These are phyloP conservation scores for Butorides virescens DNA, from an alignment of 2,113 vertebrate species.

Conservation along the genomic window DNA sequence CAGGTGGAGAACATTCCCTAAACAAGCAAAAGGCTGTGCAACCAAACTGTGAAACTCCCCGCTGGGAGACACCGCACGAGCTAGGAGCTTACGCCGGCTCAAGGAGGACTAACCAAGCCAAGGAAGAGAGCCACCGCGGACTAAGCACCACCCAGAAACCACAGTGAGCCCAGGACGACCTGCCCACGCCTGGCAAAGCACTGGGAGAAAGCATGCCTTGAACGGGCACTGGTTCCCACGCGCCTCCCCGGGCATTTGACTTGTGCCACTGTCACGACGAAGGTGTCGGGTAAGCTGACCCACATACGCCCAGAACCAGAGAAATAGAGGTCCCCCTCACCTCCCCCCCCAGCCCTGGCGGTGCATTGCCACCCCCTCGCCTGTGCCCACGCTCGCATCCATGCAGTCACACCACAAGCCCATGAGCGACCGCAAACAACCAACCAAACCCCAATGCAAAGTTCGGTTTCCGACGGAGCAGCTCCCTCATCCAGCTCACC, in stretches of 20 bases:
- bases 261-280: rapidly evolving
- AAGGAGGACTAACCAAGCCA: not conserved
- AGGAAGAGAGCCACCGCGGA: not conserved
- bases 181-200: rapidly evolving
- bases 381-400: rapidly evolving
- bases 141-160: not conserved
- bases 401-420: rapidly evolving
- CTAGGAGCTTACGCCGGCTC: rapidly evolving
- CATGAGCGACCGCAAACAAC: not conserved
- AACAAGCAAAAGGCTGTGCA: not conserved
- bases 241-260: not conserved
- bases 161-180: not conserved
- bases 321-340: rapidly evolving
- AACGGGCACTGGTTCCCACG: not conserved
- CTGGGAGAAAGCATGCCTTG: rapidly evolving
- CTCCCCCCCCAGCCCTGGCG: not conserved
- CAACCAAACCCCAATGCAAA: rapidly evolving
- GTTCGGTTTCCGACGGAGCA: not conserved
- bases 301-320: not conserved
- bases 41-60: not conserved
- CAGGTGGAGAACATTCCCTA: rapidly evolving
- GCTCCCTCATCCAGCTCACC: not conserved
- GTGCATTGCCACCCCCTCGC: rapidly evolving
- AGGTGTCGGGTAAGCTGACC: rapidly evolving
- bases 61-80: not conserved